phyloP scores from a whole-genome alignment of 2,113 vertebrate species.

The Ammodytes dubius region DNA sequence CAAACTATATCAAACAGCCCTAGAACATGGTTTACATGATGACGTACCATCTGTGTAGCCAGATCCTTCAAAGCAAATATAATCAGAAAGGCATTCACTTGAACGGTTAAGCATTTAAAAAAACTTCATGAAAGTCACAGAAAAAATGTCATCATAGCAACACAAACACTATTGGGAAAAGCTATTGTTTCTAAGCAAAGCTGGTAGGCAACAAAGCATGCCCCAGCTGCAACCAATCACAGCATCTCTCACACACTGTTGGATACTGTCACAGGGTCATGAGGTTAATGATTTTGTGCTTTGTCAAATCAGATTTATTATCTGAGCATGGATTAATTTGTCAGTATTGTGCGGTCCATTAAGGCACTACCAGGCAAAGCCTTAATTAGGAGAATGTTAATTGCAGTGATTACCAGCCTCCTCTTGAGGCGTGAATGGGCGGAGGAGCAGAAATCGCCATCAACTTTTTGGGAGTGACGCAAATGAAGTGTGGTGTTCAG shows the following conservation, averaged over 20 bases:
- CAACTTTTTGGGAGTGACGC: slow-evolving; percentile 59
- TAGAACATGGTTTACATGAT: neutral
- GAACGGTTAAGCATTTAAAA: neutral
- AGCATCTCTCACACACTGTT: slow-evolving; percentile 39
- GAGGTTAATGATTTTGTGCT: slow-evolving; percentile 80
- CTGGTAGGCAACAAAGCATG: neutral
- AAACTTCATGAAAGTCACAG: neutral
- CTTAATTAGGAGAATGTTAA: slow-evolving; percentile 79
- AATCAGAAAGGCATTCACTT: neutral
- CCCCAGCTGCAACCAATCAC: slow-evolving; percentile 59
- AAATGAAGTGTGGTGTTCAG: slow-evolving; percentile 32
- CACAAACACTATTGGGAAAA: neutral
- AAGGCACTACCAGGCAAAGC: slow-evolving; percentile 72
- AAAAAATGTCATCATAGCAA: neutral
- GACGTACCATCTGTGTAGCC: neutral
- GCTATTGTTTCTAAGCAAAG: slow-evolving; percentile 26
- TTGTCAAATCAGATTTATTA: slow-evolving; percentile 83
- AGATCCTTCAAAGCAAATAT: neutral
- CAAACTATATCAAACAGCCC: neutral
- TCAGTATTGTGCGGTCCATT: slow-evolving; percentile 74
- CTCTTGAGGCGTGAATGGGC: slow-evolving; percentile 65
- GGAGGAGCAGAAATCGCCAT: slow-evolving; percentile 63
- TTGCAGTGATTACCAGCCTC: slow-evolving; percentile 80
- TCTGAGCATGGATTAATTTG: slow-evolving; percentile 79
- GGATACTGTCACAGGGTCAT: slow-evolving; percentile 47